Evolutionary conservation across 2,888 invertebrate genomes (phyloP), one percentile per base, ranked within the genome.

Genomic region (Phengaris arion): DNA sequence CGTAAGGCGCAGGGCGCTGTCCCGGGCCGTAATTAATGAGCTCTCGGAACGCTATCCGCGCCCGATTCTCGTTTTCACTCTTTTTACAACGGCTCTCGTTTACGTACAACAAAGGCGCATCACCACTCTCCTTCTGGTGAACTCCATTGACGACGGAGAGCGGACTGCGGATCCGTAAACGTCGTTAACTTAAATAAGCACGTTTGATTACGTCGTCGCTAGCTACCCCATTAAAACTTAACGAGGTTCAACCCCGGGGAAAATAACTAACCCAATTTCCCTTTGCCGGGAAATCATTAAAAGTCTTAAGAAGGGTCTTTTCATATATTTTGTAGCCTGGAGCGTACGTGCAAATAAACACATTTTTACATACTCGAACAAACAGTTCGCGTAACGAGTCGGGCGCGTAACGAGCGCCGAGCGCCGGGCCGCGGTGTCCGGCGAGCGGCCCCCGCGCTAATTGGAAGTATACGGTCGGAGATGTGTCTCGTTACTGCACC

Each of bases 191-290:
- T 90, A 92, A 92, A 92, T 92, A 92, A 92, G 92, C 92, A 91
- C 92, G 90, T 92, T 92, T 93, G 92, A 93, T 93, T 92, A 91
- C 92, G 88, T 89, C 92, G 88, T 89, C 90, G 92, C 91, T 89
- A 89, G 91, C 93, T 92, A 92, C 93, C 92, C 92, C 92, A 93
- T 93, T 93, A 93, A 93, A 93, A 93, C 93, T 93, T 93, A 93
- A 93, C 93, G 93, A 93, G 93, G 91, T 91, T 89, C 89, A 91
- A 91, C 92, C 91, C 92, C 88, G 88, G 92, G 90, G 91, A 92
- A 92, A 93, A 93, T 93, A 93, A 93, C 93, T 93, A 93, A 93
- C 93, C 93, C 93, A 93, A 93, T 93, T 93, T 93, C 91, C 93
- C 91, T 93, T 93, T 93, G 91, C 92, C 91, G 92, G 93, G 92